These are phyloP conservation scores for Halichoeres trimaculatus DNA, from an alignment of 2,113 vertebrate species.

Conservation along the genomic window DNA sequence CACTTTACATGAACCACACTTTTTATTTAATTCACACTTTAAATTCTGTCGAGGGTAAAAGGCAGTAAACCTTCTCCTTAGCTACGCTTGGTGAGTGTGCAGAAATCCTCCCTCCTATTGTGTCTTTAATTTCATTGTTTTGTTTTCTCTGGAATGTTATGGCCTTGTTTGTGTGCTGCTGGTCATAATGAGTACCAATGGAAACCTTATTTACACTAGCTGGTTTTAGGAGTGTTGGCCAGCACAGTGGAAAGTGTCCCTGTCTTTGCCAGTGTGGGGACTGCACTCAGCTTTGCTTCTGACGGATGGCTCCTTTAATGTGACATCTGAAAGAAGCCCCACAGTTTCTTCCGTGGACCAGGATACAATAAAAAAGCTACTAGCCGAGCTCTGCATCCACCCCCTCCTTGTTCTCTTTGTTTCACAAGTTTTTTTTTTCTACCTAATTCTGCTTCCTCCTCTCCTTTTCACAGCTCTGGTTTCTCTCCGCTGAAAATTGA, in stretches of 20 bases:
- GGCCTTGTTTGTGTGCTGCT: conserved; percentile 63
- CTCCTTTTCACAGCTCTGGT: conserved; percentile 46
- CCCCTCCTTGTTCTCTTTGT: conserved; percentile 58
- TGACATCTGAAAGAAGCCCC: conserved; percentile 68
- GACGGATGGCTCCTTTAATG: conserved; percentile 72
- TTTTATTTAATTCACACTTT: conserved; percentile 18
- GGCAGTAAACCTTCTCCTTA: conserved; percentile 24
- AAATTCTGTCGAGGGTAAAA: conserved; percentile 9
- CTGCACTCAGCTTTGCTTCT: conserved; percentile 41
- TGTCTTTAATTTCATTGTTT: conserved; percentile 57
- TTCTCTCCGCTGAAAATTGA: conserved; percentile 77
- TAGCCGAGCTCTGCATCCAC: conserved; percentile 37
- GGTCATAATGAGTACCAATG: conserved; percentile 57
- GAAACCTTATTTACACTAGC: conserved; percentile 67
- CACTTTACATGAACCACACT: conserved; percentile 47
- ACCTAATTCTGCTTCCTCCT: conserved; percentile 64
- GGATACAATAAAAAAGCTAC: conserved; percentile 63
- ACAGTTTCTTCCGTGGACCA: conserved; percentile 50
- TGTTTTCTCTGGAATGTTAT: conserved; percentile 41
- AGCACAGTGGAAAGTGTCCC: conserved; percentile 58
- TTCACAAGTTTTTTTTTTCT: conserved; percentile 71
- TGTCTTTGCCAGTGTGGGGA: conserved; percentile 46
- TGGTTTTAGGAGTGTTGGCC: conserved; percentile 53
- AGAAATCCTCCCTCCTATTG: conserved; percentile 34
- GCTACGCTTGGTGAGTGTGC: conserved; percentile 29